phyloP scores from a whole-genome alignment of 2,888 invertebrate genomes.

The Gandaritis pyraliata region DNA sequence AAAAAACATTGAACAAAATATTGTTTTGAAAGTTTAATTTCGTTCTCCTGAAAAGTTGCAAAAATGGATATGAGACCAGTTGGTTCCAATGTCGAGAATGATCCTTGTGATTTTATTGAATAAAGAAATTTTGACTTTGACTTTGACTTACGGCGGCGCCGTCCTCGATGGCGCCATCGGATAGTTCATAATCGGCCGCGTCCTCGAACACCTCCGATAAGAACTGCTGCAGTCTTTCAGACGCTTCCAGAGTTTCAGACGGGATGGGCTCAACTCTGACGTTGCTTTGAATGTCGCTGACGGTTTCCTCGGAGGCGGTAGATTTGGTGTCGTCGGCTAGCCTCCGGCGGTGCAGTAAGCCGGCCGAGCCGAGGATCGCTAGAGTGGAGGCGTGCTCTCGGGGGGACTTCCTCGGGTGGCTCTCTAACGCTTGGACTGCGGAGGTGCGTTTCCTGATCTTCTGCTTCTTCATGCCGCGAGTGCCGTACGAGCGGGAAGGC shows the following conservation, averaged over 20 bases:
- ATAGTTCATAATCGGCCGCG: slow-evolving; percentile 76
- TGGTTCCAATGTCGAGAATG: too few species aligned
- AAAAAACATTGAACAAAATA: too few species aligned
- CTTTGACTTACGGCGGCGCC: slow-evolving; percentile 65
- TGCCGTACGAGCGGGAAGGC: slow-evolving; percentile 71
- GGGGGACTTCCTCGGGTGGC: slow-evolving; percentile 92
- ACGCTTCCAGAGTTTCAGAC: slow-evolving; percentile 67
- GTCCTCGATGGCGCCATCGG: slow-evolving; percentile 71
- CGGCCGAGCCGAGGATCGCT: slow-evolving; percentile 88
- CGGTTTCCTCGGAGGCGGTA: slow-evolving; percentile 75
- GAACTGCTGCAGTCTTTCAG: slow-evolving; percentile 73
- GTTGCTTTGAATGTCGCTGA: slow-evolving; percentile 67
- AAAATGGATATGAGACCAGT: too few species aligned
- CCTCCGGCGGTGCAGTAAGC: slow-evolving; percentile 84
- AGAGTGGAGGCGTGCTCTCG: slow-evolving; percentile 94
- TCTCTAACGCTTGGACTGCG: slow-evolving; percentile 67
- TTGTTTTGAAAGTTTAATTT: too few species aligned
- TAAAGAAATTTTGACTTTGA: too few species aligned
- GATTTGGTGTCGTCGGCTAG: slow-evolving; percentile 73
- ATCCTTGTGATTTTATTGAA: too few species aligned
- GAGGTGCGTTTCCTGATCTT: slow-evolving; percentile 66
- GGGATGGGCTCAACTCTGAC: slow-evolving; percentile 60
- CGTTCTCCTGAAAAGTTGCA: too few species aligned
- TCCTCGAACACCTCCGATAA: slow-evolving; percentile 76
- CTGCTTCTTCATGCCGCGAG: slow-evolving; percentile 73